Evolutionary conservation across 2,888 invertebrate species (phyloP).

Genomic region (Conomelus anceps): DNA sequence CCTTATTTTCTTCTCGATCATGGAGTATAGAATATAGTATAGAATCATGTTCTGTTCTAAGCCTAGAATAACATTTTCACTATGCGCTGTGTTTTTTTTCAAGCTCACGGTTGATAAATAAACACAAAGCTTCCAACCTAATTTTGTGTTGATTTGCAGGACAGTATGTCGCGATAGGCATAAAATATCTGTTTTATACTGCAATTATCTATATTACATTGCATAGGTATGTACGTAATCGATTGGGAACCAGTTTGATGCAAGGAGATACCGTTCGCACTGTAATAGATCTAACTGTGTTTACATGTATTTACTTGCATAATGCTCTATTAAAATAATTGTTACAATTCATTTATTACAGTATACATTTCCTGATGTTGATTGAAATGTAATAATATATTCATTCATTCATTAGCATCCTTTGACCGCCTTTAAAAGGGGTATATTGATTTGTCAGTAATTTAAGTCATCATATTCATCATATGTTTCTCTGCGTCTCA

Average conservation of each 20-base stretch:
- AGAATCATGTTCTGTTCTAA: no score
- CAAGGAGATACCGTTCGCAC: neutral
- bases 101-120: neutral
- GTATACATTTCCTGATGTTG: neutral
- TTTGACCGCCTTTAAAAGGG: no score
- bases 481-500: no score
- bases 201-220: neutral
- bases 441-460: no score
- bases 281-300: neutral
- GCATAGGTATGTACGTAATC: neutral
- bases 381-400: neutral
- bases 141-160: neutral
- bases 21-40: neutral
- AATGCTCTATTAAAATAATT: neutral
- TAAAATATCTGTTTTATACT: no score
- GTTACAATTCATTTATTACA: neutral
- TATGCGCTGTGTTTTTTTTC: neutral
- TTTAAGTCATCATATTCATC: no score
- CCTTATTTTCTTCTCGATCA: neutral
- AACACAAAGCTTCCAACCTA: neutral
- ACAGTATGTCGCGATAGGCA: neutral
- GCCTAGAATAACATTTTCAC: no score
- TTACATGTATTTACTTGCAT: neutral
- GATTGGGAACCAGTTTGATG: neutral
- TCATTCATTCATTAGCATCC: no score